Percentiles rank a stretch among this genome's conserved stretches.
Evolutionary conservation across 2,113 vertebrate genomes (phyloP).

Genomic region (Bothrops jararaca): DNA sequence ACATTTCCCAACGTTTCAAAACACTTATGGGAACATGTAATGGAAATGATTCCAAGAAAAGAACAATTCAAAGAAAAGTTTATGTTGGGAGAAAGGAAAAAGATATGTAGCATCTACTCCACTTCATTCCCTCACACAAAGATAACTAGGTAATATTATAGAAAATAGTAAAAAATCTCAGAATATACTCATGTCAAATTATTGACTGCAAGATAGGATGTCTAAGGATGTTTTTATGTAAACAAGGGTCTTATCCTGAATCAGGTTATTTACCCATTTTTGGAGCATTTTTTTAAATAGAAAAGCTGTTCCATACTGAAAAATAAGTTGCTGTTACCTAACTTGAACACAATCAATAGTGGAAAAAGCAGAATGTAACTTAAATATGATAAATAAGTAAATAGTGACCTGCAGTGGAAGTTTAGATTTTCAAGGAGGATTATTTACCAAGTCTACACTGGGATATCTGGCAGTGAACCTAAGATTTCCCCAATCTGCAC

Average conservation of each 20-base stretch:
- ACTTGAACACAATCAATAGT: too few species aligned
- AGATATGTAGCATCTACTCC: background rate
- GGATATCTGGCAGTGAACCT: background rate
- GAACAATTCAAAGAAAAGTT: background rate
- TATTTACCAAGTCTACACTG: background rate
- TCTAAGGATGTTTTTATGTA: background rate
- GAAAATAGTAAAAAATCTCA: background rate
- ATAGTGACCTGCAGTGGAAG: background rate
- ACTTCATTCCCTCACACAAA: background rate
- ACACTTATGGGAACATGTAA: conserved; percentile 36
- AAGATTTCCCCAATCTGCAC: background rate
- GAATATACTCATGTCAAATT: background rate
- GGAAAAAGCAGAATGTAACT: too few species aligned
- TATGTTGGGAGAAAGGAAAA: background rate
- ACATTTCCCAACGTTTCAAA: conserved; percentile 47
- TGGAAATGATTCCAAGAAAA: conserved; percentile 16
- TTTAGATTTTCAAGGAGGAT: background rate
- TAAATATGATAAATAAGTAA: too few species aligned
- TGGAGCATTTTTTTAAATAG: background rate
- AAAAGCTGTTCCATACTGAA: background rate
- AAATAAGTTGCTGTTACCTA: background rate
- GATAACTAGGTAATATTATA: background rate
- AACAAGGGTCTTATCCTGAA: too few species aligned
- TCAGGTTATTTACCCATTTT: background rate
- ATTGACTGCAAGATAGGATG: background rate